Conservation (phyloP, 2,888 invertebrate species). For the Patella caerulea region DNA sequence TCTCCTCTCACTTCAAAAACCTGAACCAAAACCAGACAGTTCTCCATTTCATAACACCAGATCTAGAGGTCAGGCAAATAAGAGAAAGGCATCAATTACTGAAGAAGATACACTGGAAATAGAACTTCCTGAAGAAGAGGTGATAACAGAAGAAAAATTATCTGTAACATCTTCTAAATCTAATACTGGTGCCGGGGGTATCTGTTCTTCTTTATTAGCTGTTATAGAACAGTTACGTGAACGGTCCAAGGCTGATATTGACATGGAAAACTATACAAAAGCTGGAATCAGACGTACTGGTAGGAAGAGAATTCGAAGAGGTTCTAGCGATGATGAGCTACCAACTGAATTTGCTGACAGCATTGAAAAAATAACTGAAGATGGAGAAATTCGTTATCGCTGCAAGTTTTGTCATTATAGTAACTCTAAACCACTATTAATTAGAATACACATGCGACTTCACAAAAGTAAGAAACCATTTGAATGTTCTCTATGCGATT, state of each 20-base stretch:
- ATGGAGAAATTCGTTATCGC: constrained; percentile 52
- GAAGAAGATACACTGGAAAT: not conserved
- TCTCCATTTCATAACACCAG: constrained; percentile 12
- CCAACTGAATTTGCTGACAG: constrained; percentile 50
- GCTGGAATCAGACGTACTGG: not conserved
- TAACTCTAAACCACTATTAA: constrained; percentile 51
- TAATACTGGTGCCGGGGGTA: constrained; percentile 48
- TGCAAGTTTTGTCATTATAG: constrained; percentile 68
- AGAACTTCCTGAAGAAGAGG: constrained; percentile 1
- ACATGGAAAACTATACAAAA: constrained; percentile 43
- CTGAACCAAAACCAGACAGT: not conserved
- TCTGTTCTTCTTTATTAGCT: constrained; percentile 68
- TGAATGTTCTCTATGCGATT: constrained; percentile 68
- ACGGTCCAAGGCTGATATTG: constrained; percentile 52
- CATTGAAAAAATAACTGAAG: constrained; percentile 56
- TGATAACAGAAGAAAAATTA: not conserved
- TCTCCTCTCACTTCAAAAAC: not conserved
- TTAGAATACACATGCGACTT: constrained; percentile 65
- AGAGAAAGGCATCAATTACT: not conserved
- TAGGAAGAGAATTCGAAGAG: constrained; percentile 13
- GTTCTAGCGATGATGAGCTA: constrained; percentile 7
- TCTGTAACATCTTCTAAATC: not conserved
- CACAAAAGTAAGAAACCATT: constrained; percentile 67
- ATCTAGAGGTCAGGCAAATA: constrained; percentile 13
- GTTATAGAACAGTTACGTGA: constrained; percentile 70